phyloP scores from a whole-genome alignment of 2,888 invertebrate species.

The Perizoma flavofasciatum region DNA sequence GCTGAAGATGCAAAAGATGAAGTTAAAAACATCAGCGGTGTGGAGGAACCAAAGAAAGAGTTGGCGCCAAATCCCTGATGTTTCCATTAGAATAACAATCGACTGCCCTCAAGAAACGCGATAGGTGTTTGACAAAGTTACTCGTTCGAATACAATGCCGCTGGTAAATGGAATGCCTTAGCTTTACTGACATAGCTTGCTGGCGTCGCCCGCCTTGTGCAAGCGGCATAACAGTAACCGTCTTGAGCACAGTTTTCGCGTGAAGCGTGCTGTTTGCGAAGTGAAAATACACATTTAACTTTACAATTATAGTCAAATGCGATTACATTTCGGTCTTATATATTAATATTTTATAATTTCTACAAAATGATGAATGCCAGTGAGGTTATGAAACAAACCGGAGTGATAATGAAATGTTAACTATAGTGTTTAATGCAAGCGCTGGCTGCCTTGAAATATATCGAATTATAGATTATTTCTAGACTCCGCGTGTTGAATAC shows the following conservation, averaged over 20 bases:
- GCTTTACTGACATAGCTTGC: not conserved
- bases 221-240: slow-evolving; percentile 19
- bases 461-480: no score
- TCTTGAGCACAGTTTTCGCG: slow-evolving; percentile 35
- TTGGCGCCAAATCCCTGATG: slow-evolving; percentile 87
- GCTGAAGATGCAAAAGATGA: slow-evolving; percentile 87
- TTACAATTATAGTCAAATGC: slow-evolving; percentile 4
- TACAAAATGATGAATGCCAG: not conserved
- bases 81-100: slow-evolving; percentile 44
- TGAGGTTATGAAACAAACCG: not conserved
- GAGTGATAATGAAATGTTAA: slow-evolving; percentile 10
- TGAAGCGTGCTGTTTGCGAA: slow-evolving; percentile 31
- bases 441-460: no score
- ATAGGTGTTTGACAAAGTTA: slow-evolving; percentile 33
- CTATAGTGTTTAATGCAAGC: no score
- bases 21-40: slow-evolving; percentile 77
- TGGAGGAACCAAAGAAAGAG: slow-evolving; percentile 88
- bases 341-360: slow-evolving; percentile 1
- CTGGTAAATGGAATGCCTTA: slow-evolving; percentile 2
- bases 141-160: not conserved
- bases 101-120: slow-evolving; percentile 29
- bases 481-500: no score
- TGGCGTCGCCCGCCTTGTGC: not conserved
- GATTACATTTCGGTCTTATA: not conserved
- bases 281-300: slow-evolving; percentile 31